Conservation (phyloP, 1,140 invertebrate genomes). For the Rhysida immarginata region DNA sequence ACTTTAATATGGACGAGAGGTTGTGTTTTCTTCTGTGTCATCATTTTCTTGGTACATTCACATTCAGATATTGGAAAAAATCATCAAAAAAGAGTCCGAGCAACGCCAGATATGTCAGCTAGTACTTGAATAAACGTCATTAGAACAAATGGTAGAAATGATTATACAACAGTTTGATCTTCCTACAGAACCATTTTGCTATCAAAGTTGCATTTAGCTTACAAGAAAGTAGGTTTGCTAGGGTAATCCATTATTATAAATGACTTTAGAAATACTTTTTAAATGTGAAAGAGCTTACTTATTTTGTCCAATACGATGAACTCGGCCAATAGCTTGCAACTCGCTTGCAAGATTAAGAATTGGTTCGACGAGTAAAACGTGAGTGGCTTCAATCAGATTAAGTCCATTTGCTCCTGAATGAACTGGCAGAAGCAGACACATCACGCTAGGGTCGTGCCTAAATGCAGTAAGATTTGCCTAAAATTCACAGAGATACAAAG, state of each 20-base stretch:
- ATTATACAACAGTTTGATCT: too few species aligned
- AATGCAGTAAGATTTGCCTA: constrained; percentile 30
- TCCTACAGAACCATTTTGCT: too few species aligned
- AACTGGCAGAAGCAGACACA: constrained; percentile 49
- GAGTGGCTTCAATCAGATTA: constrained; percentile 62
- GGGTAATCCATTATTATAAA: neutral
- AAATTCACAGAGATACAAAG: constrained; percentile 18
- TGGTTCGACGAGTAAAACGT: constrained; percentile 60
- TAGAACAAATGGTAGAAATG: too few species aligned
- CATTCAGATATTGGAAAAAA: too few species aligned
- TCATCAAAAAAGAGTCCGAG: too few species aligned
- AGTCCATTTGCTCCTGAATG: constrained; percentile 54
- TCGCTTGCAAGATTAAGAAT: constrained; percentile 55
- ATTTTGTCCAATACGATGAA: constrained; percentile 64
- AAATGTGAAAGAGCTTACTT: constrained; percentile 31
- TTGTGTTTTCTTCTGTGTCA: too few species aligned
- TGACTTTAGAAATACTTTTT: too few species aligned
- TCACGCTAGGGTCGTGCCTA: constrained; percentile 31
- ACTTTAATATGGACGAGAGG: too few species aligned
- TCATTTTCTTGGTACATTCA: too few species aligned
- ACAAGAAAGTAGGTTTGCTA: neutral
- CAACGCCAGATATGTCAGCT: too few species aligned
- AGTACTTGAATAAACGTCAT: too few species aligned
- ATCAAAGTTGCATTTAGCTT: neutral
- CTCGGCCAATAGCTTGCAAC: constrained; percentile 56